Evolutionary conservation across 2,888 invertebrate genomes (phyloP), one percentile per base, ranked within the genome.

Genomic region (Mayetiola destructor): DNA sequence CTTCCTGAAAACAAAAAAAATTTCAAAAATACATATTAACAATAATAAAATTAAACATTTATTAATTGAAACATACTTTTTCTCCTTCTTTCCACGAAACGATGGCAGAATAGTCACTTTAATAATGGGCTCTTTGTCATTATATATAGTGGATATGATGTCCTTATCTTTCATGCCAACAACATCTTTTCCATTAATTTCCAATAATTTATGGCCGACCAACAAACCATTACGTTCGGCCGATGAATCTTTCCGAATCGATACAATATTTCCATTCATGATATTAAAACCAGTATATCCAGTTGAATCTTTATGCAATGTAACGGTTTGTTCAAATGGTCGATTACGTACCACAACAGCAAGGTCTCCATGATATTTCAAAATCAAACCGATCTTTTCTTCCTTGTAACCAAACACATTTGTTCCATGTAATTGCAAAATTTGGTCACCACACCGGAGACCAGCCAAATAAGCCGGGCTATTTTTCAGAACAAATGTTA

Each of bases 281-380:
- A 88, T 92, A 62, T 86, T 85, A 70, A 93, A 93, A 9, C 94
- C 93, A 63, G 92, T 76, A 65, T 82, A 82, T 8, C 88, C 88
- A 27, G 78, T 75, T 59, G 88, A 90, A 68, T 92, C 90, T 68
- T 93, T 93, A 71, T 92, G 88, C 64, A 94, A 76, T 0, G 91
- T 92, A n/a, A 94, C 76, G 9, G 89, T 90, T 59, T 93, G 78
- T 73, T 94, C 93, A 67, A 93, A 91, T 55, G 94, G 94, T 66
- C 90, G 88, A 68, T 94, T 93, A 65, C 93, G 76, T 30, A 94
- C 80, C 57, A 85, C 82, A 66, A 94, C 77, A 53, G 75, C 77
- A 60, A 93, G 91, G 48, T 84, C 84, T 1, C 80, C 74, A 40
- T 84, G 79, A 64, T 85, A 85, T 65, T 80, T 84, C 59, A 94